Evolutionary conservation across 23 tunicate species (phyloP), one percentile per base, ranked within the genome.

Genomic region (Corella eumyota): DNA sequence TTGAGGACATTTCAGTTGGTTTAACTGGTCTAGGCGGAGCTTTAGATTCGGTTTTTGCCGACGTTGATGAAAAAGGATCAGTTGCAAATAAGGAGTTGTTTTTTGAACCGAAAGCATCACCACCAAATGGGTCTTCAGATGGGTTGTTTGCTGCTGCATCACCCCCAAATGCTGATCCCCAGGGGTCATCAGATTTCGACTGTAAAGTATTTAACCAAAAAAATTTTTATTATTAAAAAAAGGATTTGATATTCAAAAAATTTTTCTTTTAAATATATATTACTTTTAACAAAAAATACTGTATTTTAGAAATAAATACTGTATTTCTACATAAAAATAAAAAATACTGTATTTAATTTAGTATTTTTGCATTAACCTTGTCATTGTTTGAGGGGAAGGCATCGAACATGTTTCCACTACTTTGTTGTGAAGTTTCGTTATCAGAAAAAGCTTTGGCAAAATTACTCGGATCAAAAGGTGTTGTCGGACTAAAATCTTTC

Each of bases 161-260:
- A 5, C 69, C 80, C 1, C 94, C 94, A 57, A 84, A 84, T 26
- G 78, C 94, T 27, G 83, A 66, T 1, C 83, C 94, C 94, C 94
- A 84, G 28, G 94, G 94, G 56, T 84, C 94, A 47, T 40, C 65
- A 4, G 79, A 56, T 35, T 34, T 0, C 4, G 70, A 45, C 5
- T 37, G 34, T 7, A 51, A 51, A n/a, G n/a, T n/a, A n/a, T n/a
- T n/a, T n/a, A n/a, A n/a, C n/a, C n/a, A n/a, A n/a, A n/a, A n/a
- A n/a, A n/a, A n/a, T n/a, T n/a, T n/a, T n/a, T n/a, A n/a, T n/a
- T n/a, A n/a, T n/a, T n/a, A n/a, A n/a, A n/a, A n/a, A n/a, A n/a
- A n/a, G n/a, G n/a, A n/a, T n/a, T n/a, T n/a, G n/a, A n/a, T n/a
- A n/a, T n/a, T n/a, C n/a, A n/a, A n/a, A n/a, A n/a, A n/a, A n/a